Conservation (phyloP, 2,888 invertebrate genomes). For the Pterostichus niger region DNA sequence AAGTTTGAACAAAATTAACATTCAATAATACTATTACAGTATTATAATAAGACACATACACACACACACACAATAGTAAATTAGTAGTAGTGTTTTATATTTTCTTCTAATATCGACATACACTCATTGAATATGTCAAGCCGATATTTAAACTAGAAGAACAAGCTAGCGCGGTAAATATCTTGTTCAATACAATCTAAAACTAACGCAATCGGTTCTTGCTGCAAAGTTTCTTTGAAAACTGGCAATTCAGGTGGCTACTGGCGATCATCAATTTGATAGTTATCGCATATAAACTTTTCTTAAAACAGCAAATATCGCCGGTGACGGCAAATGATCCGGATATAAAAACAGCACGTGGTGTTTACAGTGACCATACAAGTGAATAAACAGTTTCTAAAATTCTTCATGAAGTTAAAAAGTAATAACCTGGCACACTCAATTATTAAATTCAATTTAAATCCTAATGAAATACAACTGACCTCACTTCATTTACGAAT, state of each 20-base stretch:
- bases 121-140: conserved; percentile 21
- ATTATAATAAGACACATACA: too few relatives aligned
- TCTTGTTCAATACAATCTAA: neutral
- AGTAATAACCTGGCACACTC: conserved; percentile 24
- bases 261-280: conserved; percentile 45
- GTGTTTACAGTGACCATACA: conserved; percentile 23
- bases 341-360: conserved; percentile 35
- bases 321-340: conserved; percentile 31
- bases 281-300: conserved; percentile 61
- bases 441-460: conserved; percentile 48
- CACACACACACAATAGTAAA: too few relatives aligned
- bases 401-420: conserved; percentile 15
- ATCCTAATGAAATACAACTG: neutral
- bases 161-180: neutral
- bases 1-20: conserved; percentile 6
- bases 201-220: neutral
- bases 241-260: conserved; percentile 17
- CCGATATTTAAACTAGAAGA: conserved; percentile 32
- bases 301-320: conserved; percentile 63
- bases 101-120: neutral
- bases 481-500: conserved; percentile 37
- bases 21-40: neutral
- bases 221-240: conserved; percentile 24
- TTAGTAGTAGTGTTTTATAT: neutral
- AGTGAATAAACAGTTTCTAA: conserved; percentile 38